Percentiles rank a stretch among this genome's conserved stretches.
Conservation (phyloP, 2,888 invertebrate genomes). For the Rhingia campestris region DNA sequence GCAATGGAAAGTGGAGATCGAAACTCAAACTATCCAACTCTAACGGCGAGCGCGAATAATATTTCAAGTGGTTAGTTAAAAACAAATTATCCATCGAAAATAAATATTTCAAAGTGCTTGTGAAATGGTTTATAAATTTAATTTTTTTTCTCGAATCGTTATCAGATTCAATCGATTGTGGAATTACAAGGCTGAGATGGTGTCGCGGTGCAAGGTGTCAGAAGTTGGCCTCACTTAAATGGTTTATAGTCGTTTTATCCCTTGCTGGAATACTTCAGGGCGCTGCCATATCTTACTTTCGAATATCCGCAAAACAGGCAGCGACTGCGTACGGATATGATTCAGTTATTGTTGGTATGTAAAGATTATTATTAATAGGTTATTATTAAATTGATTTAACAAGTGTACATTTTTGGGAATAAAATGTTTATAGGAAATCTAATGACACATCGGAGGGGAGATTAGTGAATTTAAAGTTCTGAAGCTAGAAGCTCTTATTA, state of each 20-base stretch:
- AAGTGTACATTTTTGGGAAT: constrained; percentile 1
- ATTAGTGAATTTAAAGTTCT: not conserved
- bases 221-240: constrained; percentile 83
- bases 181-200: constrained; percentile 83
- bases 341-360: constrained; percentile 83
- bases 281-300: constrained; percentile 83
- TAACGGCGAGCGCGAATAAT: constrained; percentile 76
- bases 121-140: not conserved
- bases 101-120: not conserved
- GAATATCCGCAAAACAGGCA: constrained; percentile 84
- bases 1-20: constrained; percentile 39
- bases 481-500: not conserved
- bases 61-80: constrained; percentile 76
- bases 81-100: not conserved
- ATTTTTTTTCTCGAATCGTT: constrained; percentile 11
- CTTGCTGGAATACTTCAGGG: constrained; percentile 83
- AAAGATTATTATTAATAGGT: constrained; percentile 45
- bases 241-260: constrained; percentile 82
- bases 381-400: not conserved
- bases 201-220: constrained; percentile 82
- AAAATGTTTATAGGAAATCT: not conserved
- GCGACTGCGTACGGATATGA: constrained; percentile 83
- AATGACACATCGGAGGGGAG: constrained; percentile 27
- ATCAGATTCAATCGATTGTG: constrained; percentile 83
- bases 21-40: constrained; percentile 62